Percentiles rank a stretch among this genome's conserved stretches.
These are phyloP conservation scores for Liasis olivaceus DNA, from an alignment of 2,797 vertebrate species.

Conservation along the genomic window DNA sequence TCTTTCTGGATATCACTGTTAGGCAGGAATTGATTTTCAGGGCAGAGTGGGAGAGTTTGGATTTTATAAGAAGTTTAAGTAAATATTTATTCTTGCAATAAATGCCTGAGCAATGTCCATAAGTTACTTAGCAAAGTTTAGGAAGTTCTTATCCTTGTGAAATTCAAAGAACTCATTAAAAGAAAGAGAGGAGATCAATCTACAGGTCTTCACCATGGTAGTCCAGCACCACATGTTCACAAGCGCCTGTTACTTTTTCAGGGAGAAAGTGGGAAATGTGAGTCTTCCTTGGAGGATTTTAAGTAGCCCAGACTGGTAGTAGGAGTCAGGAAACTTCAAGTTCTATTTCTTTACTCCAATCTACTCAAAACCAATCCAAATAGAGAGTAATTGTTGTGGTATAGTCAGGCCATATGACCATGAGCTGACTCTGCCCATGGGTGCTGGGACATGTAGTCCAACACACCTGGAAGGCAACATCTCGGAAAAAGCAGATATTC, in stretches of 20 bases:
- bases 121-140: background rate
- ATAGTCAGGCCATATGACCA: background rate
- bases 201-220: background rate
- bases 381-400: background rate
- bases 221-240: no score
- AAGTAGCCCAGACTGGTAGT: background rate
- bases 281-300: background rate
- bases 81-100: background rate
- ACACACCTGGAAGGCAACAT: no score
- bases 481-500: no score
- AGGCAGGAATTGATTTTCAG: slow-evolving; percentile 7
- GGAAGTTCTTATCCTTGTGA: background rate
- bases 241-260: background rate
- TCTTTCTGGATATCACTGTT: background rate
- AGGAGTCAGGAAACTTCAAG: background rate
- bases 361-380: background rate
- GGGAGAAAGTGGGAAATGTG: background rate
- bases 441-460: no score
- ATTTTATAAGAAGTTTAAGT: background rate
- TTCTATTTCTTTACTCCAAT: background rate
- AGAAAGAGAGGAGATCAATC: background rate
- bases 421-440: background rate
- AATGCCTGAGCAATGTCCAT: background rate
- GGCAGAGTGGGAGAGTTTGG: background rate
- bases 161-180: background rate